Evolutionary conservation across 2,113 vertebrate genomes (phyloP).

Genomic region (Indicator indicator): DNA sequence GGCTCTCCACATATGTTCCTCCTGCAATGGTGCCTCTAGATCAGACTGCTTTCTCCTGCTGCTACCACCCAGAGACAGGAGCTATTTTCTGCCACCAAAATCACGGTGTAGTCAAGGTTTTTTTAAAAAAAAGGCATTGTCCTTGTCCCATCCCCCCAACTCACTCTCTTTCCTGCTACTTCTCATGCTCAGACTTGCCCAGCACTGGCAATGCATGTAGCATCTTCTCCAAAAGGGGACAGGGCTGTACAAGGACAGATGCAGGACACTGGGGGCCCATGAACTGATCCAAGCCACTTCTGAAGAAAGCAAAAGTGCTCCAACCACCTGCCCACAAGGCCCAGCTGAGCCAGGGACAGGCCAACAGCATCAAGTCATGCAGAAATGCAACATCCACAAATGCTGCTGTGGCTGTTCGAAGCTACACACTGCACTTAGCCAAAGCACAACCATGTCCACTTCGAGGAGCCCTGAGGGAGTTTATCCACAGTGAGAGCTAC

Average conservation of each 20-base stretch:
- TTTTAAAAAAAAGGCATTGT: not conserved
- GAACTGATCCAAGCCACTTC: not conserved
- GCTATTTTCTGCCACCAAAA: not conserved
- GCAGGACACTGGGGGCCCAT: not conserved
- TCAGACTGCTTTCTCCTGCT: not conserved
- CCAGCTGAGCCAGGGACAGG: not conserved
- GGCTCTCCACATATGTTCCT: not conserved
- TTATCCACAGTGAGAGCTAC: not conserved
- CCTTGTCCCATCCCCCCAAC: not conserved
- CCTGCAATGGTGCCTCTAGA: not conserved
- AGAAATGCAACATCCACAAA: accelerated
- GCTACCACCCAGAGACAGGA: not conserved
- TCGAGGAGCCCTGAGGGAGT: not conserved
- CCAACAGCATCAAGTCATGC: not conserved
- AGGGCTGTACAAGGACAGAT: not conserved
- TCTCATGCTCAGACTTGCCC: not conserved
- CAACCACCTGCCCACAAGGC: accelerated
- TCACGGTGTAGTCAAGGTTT: not conserved
- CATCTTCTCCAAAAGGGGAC: not conserved
- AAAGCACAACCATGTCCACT: not conserved
- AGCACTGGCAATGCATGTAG: accelerated
- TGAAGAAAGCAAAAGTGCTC: not conserved
- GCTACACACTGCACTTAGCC: not conserved
- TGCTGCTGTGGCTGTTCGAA: accelerated
- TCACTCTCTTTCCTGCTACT: not conserved